Percentiles rank a stretch among this genome's conserved stretches.
Conservation (phyloP, 2,888 invertebrate genomes). For the Ceriagrion tenellum region DNA sequence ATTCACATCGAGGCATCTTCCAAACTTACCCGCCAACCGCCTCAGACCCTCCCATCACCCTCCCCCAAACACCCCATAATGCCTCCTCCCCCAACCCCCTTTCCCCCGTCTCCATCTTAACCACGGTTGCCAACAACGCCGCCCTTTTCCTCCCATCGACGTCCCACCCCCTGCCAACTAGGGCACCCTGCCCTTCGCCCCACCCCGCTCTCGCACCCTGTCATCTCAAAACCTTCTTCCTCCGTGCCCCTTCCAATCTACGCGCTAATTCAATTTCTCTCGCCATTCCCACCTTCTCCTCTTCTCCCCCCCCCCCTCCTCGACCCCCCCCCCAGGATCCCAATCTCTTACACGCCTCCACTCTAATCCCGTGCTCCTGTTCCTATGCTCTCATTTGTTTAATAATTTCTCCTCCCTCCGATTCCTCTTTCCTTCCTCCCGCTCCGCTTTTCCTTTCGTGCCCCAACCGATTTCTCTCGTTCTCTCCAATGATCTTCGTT, state of each 20-base stretch:
- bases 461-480: not conserved
- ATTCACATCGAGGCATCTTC: constrained; percentile 30
- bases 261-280: not conserved
- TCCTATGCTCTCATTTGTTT: not conserved
- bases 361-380: not conserved
- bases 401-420: not conserved
- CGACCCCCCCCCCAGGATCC: too few relatives aligned
- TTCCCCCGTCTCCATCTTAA: not conserved
- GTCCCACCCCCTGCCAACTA: not conserved
- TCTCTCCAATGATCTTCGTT: not conserved
- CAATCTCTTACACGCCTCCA: not conserved
- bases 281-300: not conserved
- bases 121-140: not conserved
- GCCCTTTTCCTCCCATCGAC: not conserved
- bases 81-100: not conserved
- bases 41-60: not conserved
- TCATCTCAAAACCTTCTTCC: not conserved
- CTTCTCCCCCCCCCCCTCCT: too few relatives aligned
- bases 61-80: not conserved
- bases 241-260: not conserved
- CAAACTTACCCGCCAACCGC: not conserved
- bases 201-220: not conserved
- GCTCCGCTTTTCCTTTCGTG: not conserved
- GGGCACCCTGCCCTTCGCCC: not conserved
- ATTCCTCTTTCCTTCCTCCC: not conserved